Conservation (phyloP, 2,113 vertebrate genomes). For the Mesocricetus auratus region DNA sequence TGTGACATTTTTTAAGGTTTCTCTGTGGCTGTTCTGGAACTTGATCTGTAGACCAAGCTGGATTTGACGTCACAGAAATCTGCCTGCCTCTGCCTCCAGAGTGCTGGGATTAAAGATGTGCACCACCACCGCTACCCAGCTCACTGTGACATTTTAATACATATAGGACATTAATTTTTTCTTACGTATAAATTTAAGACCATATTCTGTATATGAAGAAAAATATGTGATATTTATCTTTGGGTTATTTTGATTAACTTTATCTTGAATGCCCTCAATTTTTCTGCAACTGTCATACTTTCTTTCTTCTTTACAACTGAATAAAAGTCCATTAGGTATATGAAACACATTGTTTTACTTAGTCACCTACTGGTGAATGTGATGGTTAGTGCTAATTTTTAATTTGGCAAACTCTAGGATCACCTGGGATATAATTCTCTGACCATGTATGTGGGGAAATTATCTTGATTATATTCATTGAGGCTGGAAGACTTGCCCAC, state of each 20-base stretch:
- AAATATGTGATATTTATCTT: not conserved
- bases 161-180: not conserved
- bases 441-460: not conserved
- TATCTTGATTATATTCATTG: not conserved
- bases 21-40: not conserved
- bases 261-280: not conserved
- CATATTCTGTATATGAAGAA: not conserved
- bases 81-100: not conserved
- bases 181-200: not conserved
- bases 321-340: not conserved
- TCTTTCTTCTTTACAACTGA: not conserved
- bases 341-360: not conserved
- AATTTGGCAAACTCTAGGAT: not conserved
- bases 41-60: not conserved
- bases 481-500: not conserved
- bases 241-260: not conserved
- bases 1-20: not conserved
- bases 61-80: not conserved
- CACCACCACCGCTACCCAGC: no score
- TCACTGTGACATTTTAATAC: not conserved
- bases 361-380: not conserved
- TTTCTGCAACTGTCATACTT: not conserved
- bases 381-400: not conserved
- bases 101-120: not conserved
- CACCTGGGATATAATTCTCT: not conserved